Base-by-base conservation (phyloP, 2,797 vertebrate genomes). In the Parambassis ranga region DNA sequence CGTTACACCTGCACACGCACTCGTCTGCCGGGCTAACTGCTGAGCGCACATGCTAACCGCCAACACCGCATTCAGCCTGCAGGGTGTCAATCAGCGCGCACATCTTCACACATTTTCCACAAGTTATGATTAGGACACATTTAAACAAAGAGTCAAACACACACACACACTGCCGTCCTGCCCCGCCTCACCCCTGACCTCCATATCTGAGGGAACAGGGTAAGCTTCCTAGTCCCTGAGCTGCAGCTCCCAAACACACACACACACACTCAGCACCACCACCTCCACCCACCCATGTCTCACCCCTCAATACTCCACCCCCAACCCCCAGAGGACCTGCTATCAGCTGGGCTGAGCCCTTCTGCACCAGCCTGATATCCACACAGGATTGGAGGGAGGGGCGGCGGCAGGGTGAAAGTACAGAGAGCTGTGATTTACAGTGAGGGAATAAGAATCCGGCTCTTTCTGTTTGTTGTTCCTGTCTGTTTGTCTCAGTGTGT, bases 351-450 rank as follows among this genome's bases (percentile, higher is more conserved):
- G 84, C 84, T 85, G 90, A 85, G 80, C 84, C 79, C 85, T 90
- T 79, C 90, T 92, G 90, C 87, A 84, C 77, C 59, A 70, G 86
- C 72, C 89, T 90, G 90, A 93, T 92, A 93, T 86, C 87, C 81
- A 65, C 80, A 27, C 79, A 72, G 87, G 69, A 70, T 81, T 79
- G 83, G 79, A 78, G 79, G 78, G 85, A 79, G 79, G 76, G 79
- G 74, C 71, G 10, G 63, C 27, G 24, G 75, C 66, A 39, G 76
- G 66, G 75, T 58, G 73, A 64, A 71, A 68, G 79, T 55, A 79
- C 75, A 79, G 79, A 81, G 79, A 57, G 76, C 83, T 52, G 75
- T 86, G 87, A 89, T 86, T 87, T 87, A 90, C 83, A 88, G 81
- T 77, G 77, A 59, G 75, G 52, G 82, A 81, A 75, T 61, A 58